A percentile compares a stretch with the other conserved stretches of the same genome.
These are phyloP conservation scores for Biston betularia DNA, from an alignment of 2,888 invertebrate genomes.

Conservation along the genomic window DNA sequence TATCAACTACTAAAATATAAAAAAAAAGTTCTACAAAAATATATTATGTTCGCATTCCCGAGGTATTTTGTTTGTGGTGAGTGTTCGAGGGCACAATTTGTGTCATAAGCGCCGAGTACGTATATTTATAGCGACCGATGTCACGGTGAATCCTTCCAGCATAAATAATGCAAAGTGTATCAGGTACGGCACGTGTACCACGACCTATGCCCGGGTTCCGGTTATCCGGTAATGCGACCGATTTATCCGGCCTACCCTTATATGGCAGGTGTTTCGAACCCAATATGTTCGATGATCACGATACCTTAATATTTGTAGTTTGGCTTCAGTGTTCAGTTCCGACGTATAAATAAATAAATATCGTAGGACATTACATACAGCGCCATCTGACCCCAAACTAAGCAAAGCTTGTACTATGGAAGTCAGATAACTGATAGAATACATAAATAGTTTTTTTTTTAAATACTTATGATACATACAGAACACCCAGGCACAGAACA, in stretches of 20 bases:
- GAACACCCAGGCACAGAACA: too few relatives aligned
- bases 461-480: too few relatives aligned
- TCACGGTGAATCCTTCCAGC: constrained; percentile 49
- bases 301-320: constrained; percentile 30
- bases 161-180: constrained; percentile 64
- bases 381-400: too few relatives aligned
- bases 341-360: too few relatives aligned
- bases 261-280: constrained; percentile 60
- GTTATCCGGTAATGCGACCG: constrained; percentile 56
- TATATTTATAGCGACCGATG: constrained; percentile 44
- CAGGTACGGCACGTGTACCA: constrained; percentile 57
- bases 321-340: neutral
- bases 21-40: too few relatives aligned
- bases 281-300: constrained; percentile 49
- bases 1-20: too few relatives aligned
- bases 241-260: constrained; percentile 53
- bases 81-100: constrained; percentile 50
- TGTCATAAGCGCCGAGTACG: constrained; percentile 41
- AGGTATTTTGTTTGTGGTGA: constrained; percentile 30
- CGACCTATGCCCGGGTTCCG: constrained; percentile 49
- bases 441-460: too few relatives aligned
- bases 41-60: neutral
- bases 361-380: too few relatives aligned
- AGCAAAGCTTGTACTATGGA: too few relatives aligned
- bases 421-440: too few relatives aligned